These are phyloP conservation scores for Philotrypesis tridentata DNA, from an alignment of 1,140 invertebrate species.

Conservation along the genomic window DNA sequence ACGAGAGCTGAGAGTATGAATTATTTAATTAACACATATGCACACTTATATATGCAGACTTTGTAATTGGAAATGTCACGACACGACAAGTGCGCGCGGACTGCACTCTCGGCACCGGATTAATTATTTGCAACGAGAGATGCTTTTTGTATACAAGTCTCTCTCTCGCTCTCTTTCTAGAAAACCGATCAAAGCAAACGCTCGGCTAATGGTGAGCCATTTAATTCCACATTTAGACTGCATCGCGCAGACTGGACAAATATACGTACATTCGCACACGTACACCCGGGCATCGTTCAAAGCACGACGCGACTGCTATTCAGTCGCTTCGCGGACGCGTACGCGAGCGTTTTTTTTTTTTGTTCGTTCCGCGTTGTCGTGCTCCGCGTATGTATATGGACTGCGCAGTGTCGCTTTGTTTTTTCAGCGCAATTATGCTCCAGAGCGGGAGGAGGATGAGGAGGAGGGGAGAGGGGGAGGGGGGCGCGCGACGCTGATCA, in stretches of 20 bases:
- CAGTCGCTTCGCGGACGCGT: background rate
- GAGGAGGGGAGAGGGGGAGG: background rate
- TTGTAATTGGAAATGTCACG: background rate
- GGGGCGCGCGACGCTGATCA: background rate
- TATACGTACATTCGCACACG: too few relatives aligned
- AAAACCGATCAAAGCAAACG: background rate
- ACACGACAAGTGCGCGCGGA: too few relatives aligned
- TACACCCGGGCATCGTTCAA: background rate
- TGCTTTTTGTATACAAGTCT: background rate
- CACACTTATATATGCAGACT: too few relatives aligned
- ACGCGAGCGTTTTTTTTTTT: too few relatives aligned
- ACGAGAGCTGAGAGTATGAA: too few relatives aligned
- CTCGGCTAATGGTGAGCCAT: background rate
- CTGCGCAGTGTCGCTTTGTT: background rate
- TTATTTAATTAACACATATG: too few relatives aligned
- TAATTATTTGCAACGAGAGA: background rate
- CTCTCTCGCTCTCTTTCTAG: background rate
- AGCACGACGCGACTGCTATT: background rate
- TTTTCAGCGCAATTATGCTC: constrained; percentile 22
- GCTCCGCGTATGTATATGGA: background rate
- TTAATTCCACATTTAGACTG: background rate
- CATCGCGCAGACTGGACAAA: background rate
- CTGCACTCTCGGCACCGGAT: background rate
- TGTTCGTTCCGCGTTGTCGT: background rate
- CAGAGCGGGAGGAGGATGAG: background rate